Percentiles rank a stretch among this genome's conserved stretches.
Conservation (phyloP, 2,888 invertebrate species). For the Piscicola geometra region DNA sequence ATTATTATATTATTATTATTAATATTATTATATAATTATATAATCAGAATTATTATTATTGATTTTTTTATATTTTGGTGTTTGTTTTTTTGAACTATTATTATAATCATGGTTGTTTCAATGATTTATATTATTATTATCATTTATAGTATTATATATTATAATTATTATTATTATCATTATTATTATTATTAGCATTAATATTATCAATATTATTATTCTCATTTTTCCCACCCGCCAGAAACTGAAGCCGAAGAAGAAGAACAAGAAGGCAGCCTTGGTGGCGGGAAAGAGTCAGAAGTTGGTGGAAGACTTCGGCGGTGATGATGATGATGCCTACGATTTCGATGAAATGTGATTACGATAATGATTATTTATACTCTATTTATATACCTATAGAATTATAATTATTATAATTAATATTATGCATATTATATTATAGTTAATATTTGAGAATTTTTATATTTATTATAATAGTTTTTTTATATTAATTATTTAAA, state of each 20-base stretch:
- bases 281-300: constrained; percentile 15
- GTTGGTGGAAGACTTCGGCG: neutral
- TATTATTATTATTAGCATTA: neutral
- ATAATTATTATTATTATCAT: neutral
- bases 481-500: no score
- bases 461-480: no score
- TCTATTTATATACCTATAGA: no score
- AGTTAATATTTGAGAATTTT: no score
- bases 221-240: neutral
- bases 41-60: constrained; percentile 2
- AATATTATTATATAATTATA: neutral
- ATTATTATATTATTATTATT: neutral
- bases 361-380: no score
- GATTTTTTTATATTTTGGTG: neutral
- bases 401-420: no score
- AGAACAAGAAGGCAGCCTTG: constrained; percentile 28
- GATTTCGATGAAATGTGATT: constrained; percentile 22
- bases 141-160: neutral
- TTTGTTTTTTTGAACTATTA: no score
- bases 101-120: neutral
- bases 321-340: constrained; percentile 20
- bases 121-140: neutral
- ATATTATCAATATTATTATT: neutral
- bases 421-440: no score
- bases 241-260: constrained; percentile 28